Base-by-base conservation (phyloP, 2,888 invertebrate species). In the Thecophora atra region DNA sequence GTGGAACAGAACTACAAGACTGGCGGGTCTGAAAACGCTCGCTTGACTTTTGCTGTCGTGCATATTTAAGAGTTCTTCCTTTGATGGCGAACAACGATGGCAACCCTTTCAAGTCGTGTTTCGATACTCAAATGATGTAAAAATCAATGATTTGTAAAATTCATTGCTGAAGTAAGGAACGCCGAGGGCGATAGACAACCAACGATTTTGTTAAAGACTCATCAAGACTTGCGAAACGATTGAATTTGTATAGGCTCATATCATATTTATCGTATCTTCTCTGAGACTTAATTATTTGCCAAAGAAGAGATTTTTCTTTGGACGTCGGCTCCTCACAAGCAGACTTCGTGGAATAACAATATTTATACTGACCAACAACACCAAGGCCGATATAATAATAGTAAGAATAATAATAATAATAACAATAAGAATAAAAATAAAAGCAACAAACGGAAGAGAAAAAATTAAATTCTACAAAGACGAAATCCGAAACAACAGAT, bases 71-170 rank as follows among this genome's bases (percentile, higher is more conserved):
- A 54, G 54, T 54, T 68, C 56, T 68, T 54, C 24, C 44, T 42
- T 26, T 42, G n/a, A 51, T n/a, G n/a, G 47, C 63, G 6, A 15
- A 21, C 64, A 11, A 24, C 26, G 37, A 19, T n/a, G 24, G 56
- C 67, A 56, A 56, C 42, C n/a, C n/a, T n/a, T 63, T 68, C 66
- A n/a, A n/a, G 66, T 37, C 13, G 15, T 37, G 37, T 63, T 60
- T 70, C 67, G 28, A 69, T 68, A 71, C 65, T 70, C 67, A 72
- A 76, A 76, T 78, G 75, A 77, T 74, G 75, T 76, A 75, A 76
- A 77, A 78, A 74, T 78, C 77, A 78, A 78, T 78, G 78, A 74
- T 51, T 75, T 75, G 76, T 77, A 74, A 78, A 78, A 77, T 77
- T 75, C 73, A 76, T 28, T 3, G n/a, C 19, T 11, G 8, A n/a